Percentiles rank a stretch among this genome's conserved stretches.
phyloP scores from a whole-genome alignment of 2,888 invertebrate genomes.

The Tolmerus cingulatus region DNA sequence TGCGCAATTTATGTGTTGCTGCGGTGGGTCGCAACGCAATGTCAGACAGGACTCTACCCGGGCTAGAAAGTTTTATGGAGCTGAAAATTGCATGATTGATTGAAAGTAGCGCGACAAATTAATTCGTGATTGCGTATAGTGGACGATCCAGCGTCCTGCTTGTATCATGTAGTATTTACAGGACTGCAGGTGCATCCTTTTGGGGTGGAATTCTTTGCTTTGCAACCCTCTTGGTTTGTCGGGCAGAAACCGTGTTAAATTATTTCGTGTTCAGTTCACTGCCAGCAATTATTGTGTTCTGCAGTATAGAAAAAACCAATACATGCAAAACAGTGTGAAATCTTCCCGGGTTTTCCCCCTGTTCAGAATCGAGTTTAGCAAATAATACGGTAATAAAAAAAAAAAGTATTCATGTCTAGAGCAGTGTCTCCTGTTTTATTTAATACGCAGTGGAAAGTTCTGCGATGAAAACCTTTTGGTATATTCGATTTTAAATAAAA shows the following conservation, averaged over 20 bases:
- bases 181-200: not conserved
- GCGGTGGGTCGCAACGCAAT: not conserved
- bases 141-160: not conserved
- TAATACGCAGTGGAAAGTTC: no score
- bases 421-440: no score
- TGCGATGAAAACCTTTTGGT: no score
- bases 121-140: constrained; percentile 13
- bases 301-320: no score
- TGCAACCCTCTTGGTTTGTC: not conserved
- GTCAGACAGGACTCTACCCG: not conserved
- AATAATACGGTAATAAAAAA: no score
- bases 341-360: no score
- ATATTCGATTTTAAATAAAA: no score
- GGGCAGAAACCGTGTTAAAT: not conserved
- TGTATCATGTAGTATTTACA: not conserved
- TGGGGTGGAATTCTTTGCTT: not conserved
- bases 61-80: constrained; percentile 10
- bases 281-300: not conserved
- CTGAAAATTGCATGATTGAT: constrained; percentile 42
- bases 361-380: no score
- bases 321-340: no score
- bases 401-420: no score
- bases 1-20: constrained; percentile 5
- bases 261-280: not conserved
- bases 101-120: constrained; percentile 17